Evolutionary conservation across 2,113 vertebrate genomes (phyloP).

Genomic region (Bagarius yarrelli): DNA sequence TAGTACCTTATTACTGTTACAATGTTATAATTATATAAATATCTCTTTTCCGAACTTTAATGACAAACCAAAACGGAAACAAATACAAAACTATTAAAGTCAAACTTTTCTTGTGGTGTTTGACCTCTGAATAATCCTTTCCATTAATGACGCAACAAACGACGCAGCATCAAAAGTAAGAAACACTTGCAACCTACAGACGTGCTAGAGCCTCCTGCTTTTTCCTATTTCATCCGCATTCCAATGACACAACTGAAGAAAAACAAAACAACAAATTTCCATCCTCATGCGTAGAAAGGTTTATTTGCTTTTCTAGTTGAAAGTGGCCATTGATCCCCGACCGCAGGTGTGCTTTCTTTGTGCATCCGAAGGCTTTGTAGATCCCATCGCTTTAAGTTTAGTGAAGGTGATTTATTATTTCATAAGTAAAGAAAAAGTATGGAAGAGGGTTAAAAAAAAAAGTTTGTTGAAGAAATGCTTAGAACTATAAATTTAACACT

Average conservation of each 20-base stretch:
- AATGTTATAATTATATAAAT: too few relatives aligned
- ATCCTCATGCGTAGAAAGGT: conserved; percentile 27
- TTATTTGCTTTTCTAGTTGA: conserved; percentile 47
- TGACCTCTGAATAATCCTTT: conserved; percentile 14
- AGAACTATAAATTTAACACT: conserved; percentile 16
- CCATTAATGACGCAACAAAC: not conserved
- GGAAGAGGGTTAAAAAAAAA: not conserved
- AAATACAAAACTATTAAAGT: not conserved
- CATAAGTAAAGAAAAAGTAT: not conserved
- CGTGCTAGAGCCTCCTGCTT: conserved; percentile 25
- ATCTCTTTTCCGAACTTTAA: too few relatives aligned
- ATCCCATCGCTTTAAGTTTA: conserved; percentile 24
- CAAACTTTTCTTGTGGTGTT: not conserved
- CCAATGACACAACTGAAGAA: conserved; percentile 14
- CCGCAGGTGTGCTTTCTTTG: conserved; percentile 56
- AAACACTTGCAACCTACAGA: not conserved
- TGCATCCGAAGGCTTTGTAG: conserved; percentile 33
- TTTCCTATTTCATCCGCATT: conserved; percentile 27
- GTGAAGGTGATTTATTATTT: not conserved
- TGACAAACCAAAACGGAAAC: too few relatives aligned
- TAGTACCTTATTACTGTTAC: too few relatives aligned
- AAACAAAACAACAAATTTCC: conserved; percentile 24
- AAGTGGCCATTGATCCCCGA: conserved; percentile 53
- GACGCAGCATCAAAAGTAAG: not conserved
- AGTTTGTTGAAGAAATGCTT: conserved; percentile 5